phyloP scores from a whole-genome alignment of 2,888 invertebrate genomes.

The Clanis bilineata region DNA sequence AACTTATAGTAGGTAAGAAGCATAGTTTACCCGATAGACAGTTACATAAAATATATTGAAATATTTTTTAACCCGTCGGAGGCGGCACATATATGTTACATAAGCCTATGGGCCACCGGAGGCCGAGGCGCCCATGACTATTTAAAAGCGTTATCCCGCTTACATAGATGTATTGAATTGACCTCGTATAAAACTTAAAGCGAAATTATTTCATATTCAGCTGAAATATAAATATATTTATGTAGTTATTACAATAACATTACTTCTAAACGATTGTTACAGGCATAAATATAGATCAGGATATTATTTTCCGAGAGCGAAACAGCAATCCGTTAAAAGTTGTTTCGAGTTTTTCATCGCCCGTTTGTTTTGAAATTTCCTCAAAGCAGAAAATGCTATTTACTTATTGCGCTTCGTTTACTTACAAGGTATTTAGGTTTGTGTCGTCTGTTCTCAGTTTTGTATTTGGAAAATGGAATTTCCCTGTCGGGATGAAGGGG shows the following conservation, averaged over 20 bases:
- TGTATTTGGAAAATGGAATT: slow-evolving; percentile 78
- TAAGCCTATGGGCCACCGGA: too few species aligned
- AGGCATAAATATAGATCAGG: slow-evolving; percentile 16
- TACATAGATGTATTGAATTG: neutral
- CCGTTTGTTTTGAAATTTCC: slow-evolving; percentile 67
- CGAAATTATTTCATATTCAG: neutral
- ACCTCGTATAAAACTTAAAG: neutral
- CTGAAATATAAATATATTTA: neutral
- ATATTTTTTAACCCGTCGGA: too few species aligned
- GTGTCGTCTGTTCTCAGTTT: slow-evolving; percentile 69
- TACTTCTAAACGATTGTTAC: slow-evolving; percentile 18
- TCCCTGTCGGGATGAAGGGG: slow-evolving; percentile 70
- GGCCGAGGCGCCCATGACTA: too few species aligned
- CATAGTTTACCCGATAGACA: too few species aligned
- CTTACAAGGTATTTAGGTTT: slow-evolving; percentile 79
- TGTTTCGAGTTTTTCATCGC: slow-evolving; percentile 62
- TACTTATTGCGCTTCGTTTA: slow-evolving; percentile 79
- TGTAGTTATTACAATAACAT: neutral
- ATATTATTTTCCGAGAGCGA: neutral
- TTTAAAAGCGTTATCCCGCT: too few species aligned
- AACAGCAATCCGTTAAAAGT: slow-evolving; percentile 55
- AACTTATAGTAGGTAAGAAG: too few species aligned
- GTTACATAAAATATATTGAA: too few species aligned
- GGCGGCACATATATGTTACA: too few species aligned
- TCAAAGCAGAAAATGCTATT: slow-evolving; percentile 71